These are phyloP conservation scores for Melanotaenia trifasciata DNA, from an alignment of 2,797 vertebrate species.

Conservation along the genomic window DNA sequence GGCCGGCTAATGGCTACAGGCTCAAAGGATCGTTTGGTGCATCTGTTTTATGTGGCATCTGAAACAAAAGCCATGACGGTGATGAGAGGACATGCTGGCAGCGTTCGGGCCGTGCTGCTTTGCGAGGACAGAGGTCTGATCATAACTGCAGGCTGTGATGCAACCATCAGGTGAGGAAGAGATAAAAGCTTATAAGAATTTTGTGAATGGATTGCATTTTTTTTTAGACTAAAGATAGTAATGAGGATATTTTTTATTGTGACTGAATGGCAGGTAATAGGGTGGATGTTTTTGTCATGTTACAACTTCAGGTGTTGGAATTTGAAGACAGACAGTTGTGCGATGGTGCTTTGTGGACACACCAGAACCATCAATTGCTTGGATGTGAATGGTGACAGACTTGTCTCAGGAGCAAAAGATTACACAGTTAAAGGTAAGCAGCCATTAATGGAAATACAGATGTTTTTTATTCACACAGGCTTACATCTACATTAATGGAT, in stretches of 20 bases:
- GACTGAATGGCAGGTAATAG: background rate
- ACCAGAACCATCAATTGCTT: constrained; percentile 85
- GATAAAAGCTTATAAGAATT: background rate
- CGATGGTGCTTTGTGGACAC: constrained; percentile 85
- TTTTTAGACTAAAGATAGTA: background rate
- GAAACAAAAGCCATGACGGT: constrained; percentile 47
- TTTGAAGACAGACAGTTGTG: constrained; percentile 81
- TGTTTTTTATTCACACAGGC: background rate
- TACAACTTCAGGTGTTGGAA: constrained; percentile 86
- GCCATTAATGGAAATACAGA: background rate
- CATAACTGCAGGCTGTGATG: constrained; percentile 84
- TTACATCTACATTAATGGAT: too few species aligned
- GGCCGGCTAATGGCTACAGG: constrained; percentile 81
- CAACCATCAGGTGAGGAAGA: constrained; percentile 87
- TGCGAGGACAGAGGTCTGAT: constrained; percentile 83
- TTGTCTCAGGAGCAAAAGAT: constrained; percentile 90
- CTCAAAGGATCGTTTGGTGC: constrained; percentile 81
- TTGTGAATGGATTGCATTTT: background rate
- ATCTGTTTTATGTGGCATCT: constrained; percentile 69
- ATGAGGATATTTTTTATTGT: background rate
- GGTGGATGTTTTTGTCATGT: background rate
- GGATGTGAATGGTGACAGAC: constrained; percentile 77
- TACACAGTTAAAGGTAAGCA: constrained; percentile 87
- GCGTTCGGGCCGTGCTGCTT: constrained; percentile 80
- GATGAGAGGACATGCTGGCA: constrained; percentile 83